phyloP scores from a whole-genome alignment of 2,888 invertebrate genomes.

The Galerucella calmariensis region DNA sequence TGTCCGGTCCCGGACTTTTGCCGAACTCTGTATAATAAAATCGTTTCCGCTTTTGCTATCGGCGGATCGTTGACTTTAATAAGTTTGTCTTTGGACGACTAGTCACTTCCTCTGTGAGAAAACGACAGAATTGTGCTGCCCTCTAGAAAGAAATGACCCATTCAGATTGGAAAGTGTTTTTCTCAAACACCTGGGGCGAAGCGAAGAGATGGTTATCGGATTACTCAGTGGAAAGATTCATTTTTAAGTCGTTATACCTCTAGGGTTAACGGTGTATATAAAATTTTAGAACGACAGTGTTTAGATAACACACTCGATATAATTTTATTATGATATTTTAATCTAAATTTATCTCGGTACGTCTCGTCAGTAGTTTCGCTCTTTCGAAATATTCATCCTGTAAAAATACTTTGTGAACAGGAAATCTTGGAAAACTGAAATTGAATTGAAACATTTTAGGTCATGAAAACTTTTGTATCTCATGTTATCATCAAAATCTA shows the following conservation, averaged over 20 bases:
- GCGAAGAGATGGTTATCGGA: conserved; percentile 25
- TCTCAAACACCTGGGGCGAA: conserved; percentile 47
- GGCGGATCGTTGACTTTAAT: neutral
- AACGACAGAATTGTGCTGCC: conserved; percentile 23
- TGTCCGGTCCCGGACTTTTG: no score
- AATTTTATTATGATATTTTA: conserved; percentile 18
- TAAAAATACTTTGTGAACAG: neutral
- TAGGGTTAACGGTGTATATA: conserved; percentile 21
- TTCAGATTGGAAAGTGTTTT: conserved; percentile 50
- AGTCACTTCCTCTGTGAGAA: conserved; percentile 1
- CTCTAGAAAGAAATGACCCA: conserved; percentile 47
- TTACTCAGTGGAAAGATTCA: conserved; percentile 16
- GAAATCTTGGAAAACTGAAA: neutral
- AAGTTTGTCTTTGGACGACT: neutral
- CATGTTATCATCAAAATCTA: no score
- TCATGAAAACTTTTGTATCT: no score
- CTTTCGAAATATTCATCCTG: no score
- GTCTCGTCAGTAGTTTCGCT: no score
- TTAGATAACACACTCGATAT: conserved; percentile 14
- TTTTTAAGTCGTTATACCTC: conserved; percentile 23
- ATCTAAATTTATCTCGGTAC: neutral
- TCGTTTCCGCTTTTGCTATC: neutral
- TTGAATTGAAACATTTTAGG: no score
- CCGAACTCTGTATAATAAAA: neutral
- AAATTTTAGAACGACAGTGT: conserved; percentile 13